Percentiles rank a stretch among this genome's conserved stretches.
These are phyloP conservation scores for Agrilus mali DNA, from an alignment of 2,888 invertebrate species.

Conservation along the genomic window DNA sequence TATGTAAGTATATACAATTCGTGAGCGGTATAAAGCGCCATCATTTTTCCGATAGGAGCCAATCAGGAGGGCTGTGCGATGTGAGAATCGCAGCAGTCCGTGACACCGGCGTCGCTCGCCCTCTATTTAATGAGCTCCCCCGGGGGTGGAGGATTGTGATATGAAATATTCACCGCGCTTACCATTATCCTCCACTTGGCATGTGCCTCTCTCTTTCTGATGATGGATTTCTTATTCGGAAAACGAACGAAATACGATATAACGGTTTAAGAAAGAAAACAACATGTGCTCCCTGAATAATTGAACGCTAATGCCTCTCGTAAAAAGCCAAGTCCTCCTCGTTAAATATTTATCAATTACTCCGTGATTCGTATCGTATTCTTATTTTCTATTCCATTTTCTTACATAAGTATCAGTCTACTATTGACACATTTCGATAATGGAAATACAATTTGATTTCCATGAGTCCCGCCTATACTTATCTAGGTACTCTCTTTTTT, in stretches of 20 bases:
- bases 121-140: conserved; percentile 22
- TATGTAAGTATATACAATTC: not conserved
- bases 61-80: conserved; percentile 22
- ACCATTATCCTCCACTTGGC: conserved; percentile 25
- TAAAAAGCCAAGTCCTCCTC: no score
- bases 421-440: no score
- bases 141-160: conserved; percentile 15
- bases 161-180: conserved; percentile 26
- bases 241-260: conserved; percentile 10
- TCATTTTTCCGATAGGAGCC: conserved; percentile 21
- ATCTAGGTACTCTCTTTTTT: no score
- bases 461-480: no score
- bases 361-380: no score
- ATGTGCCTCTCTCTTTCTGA: conserved; percentile 2
- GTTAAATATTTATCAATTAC: no score
- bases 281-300: conserved; percentile 20
- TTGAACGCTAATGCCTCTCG: conserved; percentile 7
- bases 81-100: conserved; percentile 25
- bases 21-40: conserved; percentile 15
- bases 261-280: conserved; percentile 16
- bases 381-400: no score
- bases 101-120: conserved; percentile 19
- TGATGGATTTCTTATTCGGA: conserved; percentile 16
- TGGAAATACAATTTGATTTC: no score
- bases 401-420: no score